These are phyloP conservation scores for Rutpela maculata DNA, from an alignment of 2,888 invertebrate genomes.

Conservation along the genomic window DNA sequence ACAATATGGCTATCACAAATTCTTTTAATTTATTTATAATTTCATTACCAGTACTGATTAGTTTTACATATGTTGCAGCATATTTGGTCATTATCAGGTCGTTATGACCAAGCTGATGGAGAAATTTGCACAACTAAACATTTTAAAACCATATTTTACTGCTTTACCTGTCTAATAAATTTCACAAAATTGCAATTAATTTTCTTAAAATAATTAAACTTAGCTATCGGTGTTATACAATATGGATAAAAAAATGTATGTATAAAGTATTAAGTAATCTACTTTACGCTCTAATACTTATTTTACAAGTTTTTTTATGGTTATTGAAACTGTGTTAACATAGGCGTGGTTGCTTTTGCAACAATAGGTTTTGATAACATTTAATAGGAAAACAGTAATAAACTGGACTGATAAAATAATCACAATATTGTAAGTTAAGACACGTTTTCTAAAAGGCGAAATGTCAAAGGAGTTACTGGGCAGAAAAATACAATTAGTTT, in stretches of 20 bases:
- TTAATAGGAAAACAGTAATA: neutral
- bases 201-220: conserved; percentile 21
- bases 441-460: neutral
- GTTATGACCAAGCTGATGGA: neutral
- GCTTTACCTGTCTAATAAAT: neutral
- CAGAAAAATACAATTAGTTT: neutral
- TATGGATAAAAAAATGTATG: conserved; percentile 22
- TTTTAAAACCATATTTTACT: neutral
- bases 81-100: neutral
- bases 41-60: neutral
- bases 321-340: neutral
- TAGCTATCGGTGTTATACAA: conserved; percentile 11
- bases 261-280: conserved; percentile 25
- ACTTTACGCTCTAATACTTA: conserved; percentile 29
- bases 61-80: neutral
- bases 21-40: neutral
- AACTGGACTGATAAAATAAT: neutral
- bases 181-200: conserved; percentile 22
- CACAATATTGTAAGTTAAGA: neutral
- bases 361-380: conserved; percentile 17
- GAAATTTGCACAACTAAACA: neutral
- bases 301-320: conserved; percentile 25
- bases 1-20: neutral
- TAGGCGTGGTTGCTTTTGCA: conserved; percentile 20
- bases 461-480: neutral